Evolutionary conservation across 2,888 invertebrate genomes (phyloP), one percentile per base, ranked within the genome.

Genomic region (Griposia aprilina): DNA sequence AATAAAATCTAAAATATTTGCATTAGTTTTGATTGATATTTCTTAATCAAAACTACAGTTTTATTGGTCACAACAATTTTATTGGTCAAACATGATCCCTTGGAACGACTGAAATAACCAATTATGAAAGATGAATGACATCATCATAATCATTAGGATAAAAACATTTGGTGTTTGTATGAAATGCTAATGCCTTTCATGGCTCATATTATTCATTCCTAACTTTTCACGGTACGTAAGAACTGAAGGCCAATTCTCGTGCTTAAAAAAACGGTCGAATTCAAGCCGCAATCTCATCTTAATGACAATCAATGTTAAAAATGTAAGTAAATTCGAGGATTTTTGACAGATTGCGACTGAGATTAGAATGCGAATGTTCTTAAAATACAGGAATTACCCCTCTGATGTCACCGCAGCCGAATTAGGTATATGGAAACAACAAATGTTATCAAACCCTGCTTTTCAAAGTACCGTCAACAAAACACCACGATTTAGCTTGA

Each of bases 361-460:
- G 13, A 36, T 23, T 20, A 41, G 23, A 41, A 41, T 41, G 41
- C 41, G 41, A 41, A 41, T 41, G 41, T 41, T 41, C 23, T n/a
- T 41, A n/a, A 41, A 63, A 41, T 15, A n/a, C 15, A 5, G 41
- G 5, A 63, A 63, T 63, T 15, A 15, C 4, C 36, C 1, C 23
- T 63, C 13, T 36, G 5, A 41, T 45, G 17, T 45, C 4, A 66
- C 20, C 20, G 7, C 20, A 50, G 23, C 20, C 23, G 15, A 20
- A 67, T 20, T 26, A 48, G 7, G 4, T 30, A 23, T 26, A 11
- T n/a, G 20, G 20, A 50, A 67, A 30, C 52, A 30, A 15, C 15
- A 52, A 85, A 83, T 80, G 87, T 85, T 85, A 7, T 52, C 63
- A 50, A 83, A 45, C 48, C 60, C 87, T 86, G 79, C 45, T 57